Base-by-base conservation (phyloP, 2,888 invertebrate species). In the Melanargia galathea region DNA sequence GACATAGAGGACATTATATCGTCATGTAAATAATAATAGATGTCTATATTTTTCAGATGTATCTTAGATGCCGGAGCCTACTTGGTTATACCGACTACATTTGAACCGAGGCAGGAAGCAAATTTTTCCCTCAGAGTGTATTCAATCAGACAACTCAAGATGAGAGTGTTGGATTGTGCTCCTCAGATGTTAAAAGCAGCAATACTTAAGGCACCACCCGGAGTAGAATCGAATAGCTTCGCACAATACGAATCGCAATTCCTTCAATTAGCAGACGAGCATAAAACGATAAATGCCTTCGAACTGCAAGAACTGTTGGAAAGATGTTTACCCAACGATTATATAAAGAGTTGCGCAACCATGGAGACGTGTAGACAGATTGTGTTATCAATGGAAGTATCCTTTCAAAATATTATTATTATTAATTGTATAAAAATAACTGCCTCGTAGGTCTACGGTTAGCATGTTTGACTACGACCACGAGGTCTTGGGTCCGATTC, bases 341-440 rank as follows among this genome's bases (percentile, higher is more conserved):
- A 97, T 75, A 97, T 98, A 71, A 98, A 97, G 79, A 97, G 97
- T 74, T 97, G 97, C 82, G 97, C 97, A 1, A 96, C 96, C 16
- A 94, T 97, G 73, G 97, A 97, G 83, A 97, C 98, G 1, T 98
- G 98, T 78, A 92, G 97, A 64, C 97, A 97, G 86, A 96, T 97
- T 8, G 95, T 98, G 20, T 92, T 97, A 1, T 95, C 97, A 7
- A 93, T 97, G 90, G 97, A 97, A 90, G 96, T 96, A 95, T 95
- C 95, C 94, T 92, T 91, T 89, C 63, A 26, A 40, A 55, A 56
- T 58, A 45, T 13, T 4, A 6, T 30, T 30, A 30, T 6, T 30
- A n/a, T n/a, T n/a, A n/a, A n/a, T n/a, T n/a, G n/a, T n/a, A n/a
- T n/a, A n/a, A n/a, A n/a, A n/a, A n/a, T n/a, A n/a, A n/a, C n/a